phyloP scores from a whole-genome alignment of 2,888 invertebrate species.

The Apotomis turbidana region DNA sequence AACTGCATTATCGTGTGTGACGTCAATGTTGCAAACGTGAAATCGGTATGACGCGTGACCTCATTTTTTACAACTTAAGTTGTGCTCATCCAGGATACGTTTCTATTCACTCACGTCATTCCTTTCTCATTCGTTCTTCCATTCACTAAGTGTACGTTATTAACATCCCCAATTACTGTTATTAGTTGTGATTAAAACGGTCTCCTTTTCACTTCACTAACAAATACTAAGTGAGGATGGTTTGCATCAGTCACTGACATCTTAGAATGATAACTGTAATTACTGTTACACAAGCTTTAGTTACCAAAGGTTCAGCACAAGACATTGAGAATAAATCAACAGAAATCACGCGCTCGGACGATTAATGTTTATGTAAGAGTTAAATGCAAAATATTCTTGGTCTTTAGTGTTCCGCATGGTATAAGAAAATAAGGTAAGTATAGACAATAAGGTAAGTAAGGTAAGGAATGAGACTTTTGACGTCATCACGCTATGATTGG shows the following conservation, averaged over 20 bases:
- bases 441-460: too few relatives aligned
- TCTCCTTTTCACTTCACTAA: conserved; percentile 17
- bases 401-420: too few relatives aligned
- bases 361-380: neutral
- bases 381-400: neutral
- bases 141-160: conserved; percentile 24
- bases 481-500: too few relatives aligned
- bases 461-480: too few relatives aligned
- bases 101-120: conserved; percentile 10
- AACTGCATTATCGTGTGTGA: too few relatives aligned
- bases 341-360: neutral
- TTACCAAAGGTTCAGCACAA: conserved; percentile 5
- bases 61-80: too few relatives aligned
- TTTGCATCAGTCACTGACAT: conserved; percentile 31
- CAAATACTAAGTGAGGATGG: conserved; percentile 17
- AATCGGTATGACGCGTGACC: neutral
- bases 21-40: neutral
- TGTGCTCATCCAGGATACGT: neutral
- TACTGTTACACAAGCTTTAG: conserved; percentile 28
- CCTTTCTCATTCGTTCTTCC: conserved; percentile 18
- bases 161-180: conserved; percentile 11
- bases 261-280: conserved; percentile 26
- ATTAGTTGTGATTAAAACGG: conserved; percentile 27
- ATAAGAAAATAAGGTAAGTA: too few relatives aligned
- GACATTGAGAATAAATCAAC: neutral